Base-by-base conservation (phyloP, 2,888 invertebrate genomes). In the Beris chalybata region DNA sequence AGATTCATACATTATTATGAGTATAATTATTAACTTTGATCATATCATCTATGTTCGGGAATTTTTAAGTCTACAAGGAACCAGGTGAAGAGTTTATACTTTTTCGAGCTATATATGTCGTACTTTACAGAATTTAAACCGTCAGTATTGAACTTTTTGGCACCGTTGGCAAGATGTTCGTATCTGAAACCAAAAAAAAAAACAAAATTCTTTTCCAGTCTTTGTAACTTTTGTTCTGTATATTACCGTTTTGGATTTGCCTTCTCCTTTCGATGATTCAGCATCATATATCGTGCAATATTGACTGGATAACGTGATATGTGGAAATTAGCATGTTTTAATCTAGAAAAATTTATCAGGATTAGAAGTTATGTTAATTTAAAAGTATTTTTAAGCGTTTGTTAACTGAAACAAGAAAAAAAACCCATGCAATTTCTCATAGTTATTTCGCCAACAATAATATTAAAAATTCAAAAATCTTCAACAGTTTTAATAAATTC, bases 201-300 rank as follows among this genome's bases (percentile, higher is more conserved):
- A 5, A 9, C 4, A 57, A 38, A 2, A 1, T 30, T 52, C 9
- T 4, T 12, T 13, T 50, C 38, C 15, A n/a, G 43, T 57, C 52
- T 50, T 15, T 15, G 15, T 53, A 4, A 15, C 11, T 12, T 13
- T 43, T 3, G 13, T 32, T 43, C 22, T 30, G 43, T 29, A 30
- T 57, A 31, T 75, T 77, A 92, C 92, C 94, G 88, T 80, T 92
- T 91, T 12, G 95, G 95, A 83, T 95, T 97, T 4, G 95, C 90
- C 74, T 89, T 87, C 73, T 94, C 92, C 76, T 92, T 92, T 74
- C 88, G 89, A 82, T 99, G 99, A 73, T 89, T 89, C 71, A 98
- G 84, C 98, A 98, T 98, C 71, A 92, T 93, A 82, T 99, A 99
- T 43, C 97, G 86, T 0, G 97, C 97, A 71, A 98, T 89, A 69